phyloP scores from a whole-genome alignment of 2,113 vertebrate species.

The Seriola quinqueradiata region DNA sequence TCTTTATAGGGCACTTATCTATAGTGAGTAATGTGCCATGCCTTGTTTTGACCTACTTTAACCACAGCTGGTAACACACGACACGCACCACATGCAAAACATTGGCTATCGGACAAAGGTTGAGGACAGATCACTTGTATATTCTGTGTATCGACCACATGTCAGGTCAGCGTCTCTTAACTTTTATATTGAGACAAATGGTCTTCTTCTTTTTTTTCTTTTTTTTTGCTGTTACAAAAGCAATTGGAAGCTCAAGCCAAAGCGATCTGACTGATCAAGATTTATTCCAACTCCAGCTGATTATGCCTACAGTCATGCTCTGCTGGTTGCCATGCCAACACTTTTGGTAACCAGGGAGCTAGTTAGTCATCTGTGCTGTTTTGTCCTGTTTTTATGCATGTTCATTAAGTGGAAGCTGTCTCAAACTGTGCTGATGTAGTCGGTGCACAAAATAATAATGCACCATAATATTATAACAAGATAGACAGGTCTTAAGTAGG shows the following conservation, averaged over 20 bases:
- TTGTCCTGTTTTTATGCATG: constrained; percentile 23
- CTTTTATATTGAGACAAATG: constrained; percentile 17
- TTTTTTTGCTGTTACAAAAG: constrained; percentile 10
- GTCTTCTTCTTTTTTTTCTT: neutral
- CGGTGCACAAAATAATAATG: constrained; percentile 11
- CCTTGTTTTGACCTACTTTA: constrained; percentile 32
- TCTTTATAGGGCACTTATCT: constrained; percentile 23
- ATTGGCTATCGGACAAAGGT: neutral
- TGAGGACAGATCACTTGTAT: neutral
- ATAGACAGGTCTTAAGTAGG: neutral
- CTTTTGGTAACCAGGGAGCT: constrained; percentile 38
- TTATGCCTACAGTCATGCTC: constrained; percentile 48
- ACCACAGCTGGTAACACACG: neutral
- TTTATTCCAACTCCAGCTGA: constrained; percentile 36
- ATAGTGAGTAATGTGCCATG: constrained; percentile 11
- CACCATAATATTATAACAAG: neutral
- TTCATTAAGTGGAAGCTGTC: neutral
- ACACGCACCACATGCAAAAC: neutral
- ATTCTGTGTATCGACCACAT: neutral
- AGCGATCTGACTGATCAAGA: constrained; percentile 36
- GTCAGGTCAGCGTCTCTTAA: neutral
- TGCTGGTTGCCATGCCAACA: constrained; percentile 62
- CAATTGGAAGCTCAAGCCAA: constrained; percentile 12
- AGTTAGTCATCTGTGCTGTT: constrained; percentile 58
- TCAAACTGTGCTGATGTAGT: neutral